Evolutionary conservation across 2,113 vertebrate species (phyloP), one percentile per base, ranked within the genome.

Genomic region (Butorides virescens): DNA sequence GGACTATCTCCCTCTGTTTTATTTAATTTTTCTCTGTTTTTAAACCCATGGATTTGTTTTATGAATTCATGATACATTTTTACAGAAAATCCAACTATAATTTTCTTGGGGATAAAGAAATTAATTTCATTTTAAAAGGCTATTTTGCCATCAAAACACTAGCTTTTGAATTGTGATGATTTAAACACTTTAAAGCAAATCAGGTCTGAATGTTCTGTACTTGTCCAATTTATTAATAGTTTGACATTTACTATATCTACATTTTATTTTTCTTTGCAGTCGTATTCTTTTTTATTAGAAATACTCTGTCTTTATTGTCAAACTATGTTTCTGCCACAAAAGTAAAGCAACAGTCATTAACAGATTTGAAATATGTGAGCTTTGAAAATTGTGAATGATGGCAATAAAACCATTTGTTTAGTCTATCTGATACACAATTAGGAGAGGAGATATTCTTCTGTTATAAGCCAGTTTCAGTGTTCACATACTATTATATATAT

Each of bases 221-320:
- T 93, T 88, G 37, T 58, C 87, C 88, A 79, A 55, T 84, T 86
- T 92, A 88, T 52, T 74, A 75, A 88, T 19, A 70, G 50, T 56
- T 93, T 92, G 88, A 93, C 86, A 83, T 90, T 96, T 90, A 70
- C 17, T 83, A 29, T 74, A 90, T 66, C 63, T 88, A 73, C 37
- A 70, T 85, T 88, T 92, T 90, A 73, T 85, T 93, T 92, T 92
- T 29, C 25, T 92, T 91, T 92, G 29, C 32, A 92, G 61, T 76
- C 25, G 61, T 65, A 79, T 90, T 94, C 32, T 34, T 82, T 93
- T 92, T 85, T 58, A 83, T 94, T 88, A 93, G 27, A 78, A 90
- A 85, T n/a, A 88, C 56, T 86, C 32, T 42, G 50, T 70, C 87
- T 87, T 93, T 79, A 87, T 70, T 93, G 67, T 84, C 76, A 97